Percentiles rank a stretch among this genome's conserved stretches.
These are phyloP conservation scores for Tenthredo amoena DNA, from an alignment of 2,888 invertebrate genomes.

Conservation along the genomic window DNA sequence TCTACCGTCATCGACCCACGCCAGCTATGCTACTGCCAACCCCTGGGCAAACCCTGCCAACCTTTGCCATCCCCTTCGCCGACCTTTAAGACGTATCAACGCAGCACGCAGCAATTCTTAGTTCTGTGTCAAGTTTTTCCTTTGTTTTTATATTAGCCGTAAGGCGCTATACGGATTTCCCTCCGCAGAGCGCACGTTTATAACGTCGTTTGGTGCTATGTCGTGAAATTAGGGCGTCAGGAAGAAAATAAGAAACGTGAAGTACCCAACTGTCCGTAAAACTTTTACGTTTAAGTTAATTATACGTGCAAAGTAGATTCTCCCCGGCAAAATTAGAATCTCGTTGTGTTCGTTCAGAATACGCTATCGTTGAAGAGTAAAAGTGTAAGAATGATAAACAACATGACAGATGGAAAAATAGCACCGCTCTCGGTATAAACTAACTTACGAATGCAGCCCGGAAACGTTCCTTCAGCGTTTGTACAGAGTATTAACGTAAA, in stretches of 20 bases:
- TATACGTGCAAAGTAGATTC: neutral
- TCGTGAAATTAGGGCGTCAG: neutral
- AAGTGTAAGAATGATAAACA: neutral
- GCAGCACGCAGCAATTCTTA: slow-evolving; percentile 18
- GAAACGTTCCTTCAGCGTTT: neutral
- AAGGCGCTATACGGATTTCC: neutral
- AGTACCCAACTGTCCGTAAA: neutral
- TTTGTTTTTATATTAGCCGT: neutral
- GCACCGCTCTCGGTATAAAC: neutral
- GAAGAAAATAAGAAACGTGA: neutral
- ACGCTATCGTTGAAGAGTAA: neutral
- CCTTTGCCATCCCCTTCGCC: slow-evolving; percentile 35
- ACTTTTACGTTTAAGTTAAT: neutral
- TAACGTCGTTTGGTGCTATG: neutral
- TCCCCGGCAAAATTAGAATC: neutral
- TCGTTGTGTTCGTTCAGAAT: neutral
- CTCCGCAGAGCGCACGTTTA: neutral
- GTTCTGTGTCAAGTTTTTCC: neutral
- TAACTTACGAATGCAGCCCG: neutral
- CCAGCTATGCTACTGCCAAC: slow-evolving; percentile 35
- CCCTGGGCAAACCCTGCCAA: slow-evolving; percentile 46
- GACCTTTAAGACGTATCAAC: slow-evolving; percentile 44
- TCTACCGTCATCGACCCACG: slow-evolving; percentile 47
- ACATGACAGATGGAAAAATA: neutral
- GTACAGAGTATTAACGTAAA: neutral